A percentile compares a stretch with the other conserved stretches of the same genome.
phyloP scores from a whole-genome alignment of 2,113 vertebrate genomes.

The Chelonoidis abingdonii region DNA sequence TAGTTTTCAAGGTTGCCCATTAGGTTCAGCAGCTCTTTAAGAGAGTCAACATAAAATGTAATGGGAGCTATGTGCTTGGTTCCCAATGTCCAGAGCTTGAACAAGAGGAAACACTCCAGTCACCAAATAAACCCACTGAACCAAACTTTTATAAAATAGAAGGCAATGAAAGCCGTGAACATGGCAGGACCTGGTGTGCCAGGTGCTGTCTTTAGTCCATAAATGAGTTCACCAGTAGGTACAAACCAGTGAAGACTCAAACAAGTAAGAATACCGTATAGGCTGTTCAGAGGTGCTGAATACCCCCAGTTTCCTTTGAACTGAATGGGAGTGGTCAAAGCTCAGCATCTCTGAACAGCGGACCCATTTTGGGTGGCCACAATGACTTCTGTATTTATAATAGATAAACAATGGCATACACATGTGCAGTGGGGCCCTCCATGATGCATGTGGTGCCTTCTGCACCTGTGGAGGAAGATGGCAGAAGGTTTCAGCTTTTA shows the following conservation, averaged over 20 bases:
- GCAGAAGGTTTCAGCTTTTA: background rate
- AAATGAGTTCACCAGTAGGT: background rate
- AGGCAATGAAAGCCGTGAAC: background rate
- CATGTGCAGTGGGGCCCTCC: background rate
- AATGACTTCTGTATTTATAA: background rate
- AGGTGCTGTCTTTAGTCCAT: background rate
- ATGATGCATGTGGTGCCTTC: background rate
- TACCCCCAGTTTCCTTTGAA: background rate
- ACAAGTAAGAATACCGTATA: background rate
- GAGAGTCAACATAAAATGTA: conserved; percentile 33
- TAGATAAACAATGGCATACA: background rate
- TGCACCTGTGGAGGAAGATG: background rate
- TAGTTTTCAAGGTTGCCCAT: conserved; percentile 10
- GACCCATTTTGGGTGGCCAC: background rate
- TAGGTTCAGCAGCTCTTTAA: conserved; percentile 13
- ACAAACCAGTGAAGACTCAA: accelerated
- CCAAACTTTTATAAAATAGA: background rate
- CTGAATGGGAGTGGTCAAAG: background rate
- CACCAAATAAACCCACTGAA: background rate
- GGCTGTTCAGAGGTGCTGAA: background rate
- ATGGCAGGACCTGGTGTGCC: background rate
- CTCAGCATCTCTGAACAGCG: background rate
- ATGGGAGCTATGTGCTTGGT: background rate
- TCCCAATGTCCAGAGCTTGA: background rate
- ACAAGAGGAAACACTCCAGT: background rate